Conservation (phyloP, 2,797 vertebrate species). For the Myripristis murdjan region DNA sequence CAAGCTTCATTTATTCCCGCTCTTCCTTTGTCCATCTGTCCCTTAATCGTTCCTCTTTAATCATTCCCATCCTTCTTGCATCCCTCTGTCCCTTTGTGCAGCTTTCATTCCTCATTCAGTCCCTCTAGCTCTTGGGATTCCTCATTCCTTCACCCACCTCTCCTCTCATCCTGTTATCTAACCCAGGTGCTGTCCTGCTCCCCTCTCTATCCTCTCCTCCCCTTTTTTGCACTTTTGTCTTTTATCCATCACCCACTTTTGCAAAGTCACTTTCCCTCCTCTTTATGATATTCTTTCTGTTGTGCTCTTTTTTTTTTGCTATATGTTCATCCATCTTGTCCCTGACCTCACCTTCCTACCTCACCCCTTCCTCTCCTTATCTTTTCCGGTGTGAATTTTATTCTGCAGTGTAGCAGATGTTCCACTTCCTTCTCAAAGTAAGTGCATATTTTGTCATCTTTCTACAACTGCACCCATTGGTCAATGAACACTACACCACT, state of each 20-base stretch:
- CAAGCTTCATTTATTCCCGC: background rate
- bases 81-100: background rate
- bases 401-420: conserved; percentile 18
- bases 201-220: background rate
- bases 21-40: background rate
- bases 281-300: conserved; percentile 2
- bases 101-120: conserved; percentile 10
- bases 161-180: conserved; percentile 23
- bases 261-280: conserved; percentile 14
- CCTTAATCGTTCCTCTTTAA: background rate
- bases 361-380: conserved; percentile 25
- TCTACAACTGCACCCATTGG: conserved; percentile 31
- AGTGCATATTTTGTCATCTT: conserved; percentile 57
- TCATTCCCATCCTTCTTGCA: background rate
- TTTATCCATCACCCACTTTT: background rate
- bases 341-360: conserved; percentile 5
- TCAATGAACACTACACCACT: conserved; percentile 23
- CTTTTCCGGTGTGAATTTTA: conserved; percentile 22
- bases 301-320: conserved; percentile 20
- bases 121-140: conserved; percentile 5
- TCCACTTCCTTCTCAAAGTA: conserved; percentile 64
- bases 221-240: too few relatives aligned
- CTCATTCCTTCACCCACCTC: background rate
- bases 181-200: background rate
- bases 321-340: conserved; percentile 39